Evolutionary conservation across 2,113 vertebrate species (phyloP).

Genomic region (Microcebus griseorufus): DNA sequence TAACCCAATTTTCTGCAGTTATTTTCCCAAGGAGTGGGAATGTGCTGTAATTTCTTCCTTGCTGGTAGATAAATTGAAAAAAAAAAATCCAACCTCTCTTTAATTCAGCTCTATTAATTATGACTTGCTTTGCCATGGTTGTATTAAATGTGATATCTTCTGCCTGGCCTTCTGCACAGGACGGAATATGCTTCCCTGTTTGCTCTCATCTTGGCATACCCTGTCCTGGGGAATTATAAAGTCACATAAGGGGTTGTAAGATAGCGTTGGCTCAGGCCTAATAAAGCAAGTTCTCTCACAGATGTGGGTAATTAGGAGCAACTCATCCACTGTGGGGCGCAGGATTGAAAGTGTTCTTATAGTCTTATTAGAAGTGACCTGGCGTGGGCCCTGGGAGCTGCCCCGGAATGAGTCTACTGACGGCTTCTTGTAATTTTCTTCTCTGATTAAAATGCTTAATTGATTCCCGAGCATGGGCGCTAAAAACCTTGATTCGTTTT

Average conservation of each 20-base stretch:
- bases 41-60: not conserved
- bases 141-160: not conserved
- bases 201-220: not conserved
- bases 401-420: not conserved
- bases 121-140: not conserved
- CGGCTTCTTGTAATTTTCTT: not conserved
- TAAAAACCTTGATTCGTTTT: not conserved
- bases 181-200: not conserved
- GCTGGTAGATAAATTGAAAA: not conserved
- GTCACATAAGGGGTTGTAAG: not conserved
- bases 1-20: not conserved
- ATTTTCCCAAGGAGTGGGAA: not conserved
- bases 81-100: not conserved
- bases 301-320: not conserved
- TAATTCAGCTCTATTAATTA: not conserved
- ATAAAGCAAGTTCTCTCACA: not conserved
- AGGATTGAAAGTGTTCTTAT: conserved; percentile 30
- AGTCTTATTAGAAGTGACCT: conserved; percentile 48
- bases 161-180: not conserved
- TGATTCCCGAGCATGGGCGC: not conserved
- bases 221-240: not conserved
- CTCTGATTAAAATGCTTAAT: conserved; percentile 51
- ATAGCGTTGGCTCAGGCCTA: not conserved
- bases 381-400: not conserved
- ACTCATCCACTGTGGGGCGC: not conserved